phyloP scores from a whole-genome alignment of 2,113 vertebrate genomes.

The Rhinoptilus africanus region DNA sequence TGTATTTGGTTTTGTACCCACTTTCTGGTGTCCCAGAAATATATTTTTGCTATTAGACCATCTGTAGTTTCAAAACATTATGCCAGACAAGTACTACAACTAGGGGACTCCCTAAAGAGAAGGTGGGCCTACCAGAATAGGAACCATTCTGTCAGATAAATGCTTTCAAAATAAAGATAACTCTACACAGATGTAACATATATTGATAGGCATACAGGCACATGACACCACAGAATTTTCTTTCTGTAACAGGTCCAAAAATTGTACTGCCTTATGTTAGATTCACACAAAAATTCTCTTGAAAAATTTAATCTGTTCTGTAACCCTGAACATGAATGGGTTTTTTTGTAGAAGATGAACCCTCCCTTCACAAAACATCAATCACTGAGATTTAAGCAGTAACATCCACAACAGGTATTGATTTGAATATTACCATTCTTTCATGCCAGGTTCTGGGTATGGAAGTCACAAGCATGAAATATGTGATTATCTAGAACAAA shows the following conservation, averaged over 20 bases:
- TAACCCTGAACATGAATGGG: not conserved
- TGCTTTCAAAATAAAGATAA: not conserved
- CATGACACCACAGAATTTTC: slow-evolving; percentile 6
- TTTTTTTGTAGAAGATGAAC: not conserved
- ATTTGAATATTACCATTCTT: not conserved
- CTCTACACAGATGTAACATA: not conserved
- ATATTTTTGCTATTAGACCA: not conserved
- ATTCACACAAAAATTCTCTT: not conserved
- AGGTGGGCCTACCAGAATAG: not conserved
- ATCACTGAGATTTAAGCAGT: not conserved
- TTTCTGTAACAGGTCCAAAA: not conserved
- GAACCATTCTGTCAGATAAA: not conserved
- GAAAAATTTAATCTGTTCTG: not conserved
- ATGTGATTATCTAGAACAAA: not conserved
- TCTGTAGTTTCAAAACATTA: not conserved
- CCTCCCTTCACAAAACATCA: not conserved
- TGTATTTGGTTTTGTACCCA: not conserved
- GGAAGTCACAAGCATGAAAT: not conserved
- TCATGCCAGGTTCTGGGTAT: not conserved
- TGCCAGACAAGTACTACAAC: not conserved
- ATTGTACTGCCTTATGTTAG: not conserved
- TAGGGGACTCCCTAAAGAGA: not conserved
- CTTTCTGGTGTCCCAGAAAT: not conserved
- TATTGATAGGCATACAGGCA: not conserved
- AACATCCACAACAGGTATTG: not conserved